Conservation (phyloP, 2,113 vertebrate genomes). For the Cyanistes caeruleus region DNA sequence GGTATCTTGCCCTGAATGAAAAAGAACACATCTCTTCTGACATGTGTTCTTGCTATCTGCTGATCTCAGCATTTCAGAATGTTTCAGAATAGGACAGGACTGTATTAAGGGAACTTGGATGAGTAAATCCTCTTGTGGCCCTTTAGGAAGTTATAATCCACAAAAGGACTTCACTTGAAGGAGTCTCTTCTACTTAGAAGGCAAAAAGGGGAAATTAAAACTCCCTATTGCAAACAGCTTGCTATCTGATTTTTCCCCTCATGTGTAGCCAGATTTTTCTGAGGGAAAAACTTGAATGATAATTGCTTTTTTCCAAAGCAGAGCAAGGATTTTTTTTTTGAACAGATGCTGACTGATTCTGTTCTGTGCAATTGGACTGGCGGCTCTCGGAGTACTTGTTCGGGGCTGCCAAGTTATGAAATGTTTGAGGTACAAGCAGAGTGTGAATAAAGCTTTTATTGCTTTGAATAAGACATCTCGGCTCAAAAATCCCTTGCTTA, state of each 20-base stretch:
- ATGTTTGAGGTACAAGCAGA: slow-evolving; percentile 13
- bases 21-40: neutral
- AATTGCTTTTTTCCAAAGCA: neutral
- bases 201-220: neutral
- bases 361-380: neutral
- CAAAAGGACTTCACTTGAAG: neutral
- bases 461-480: neutral
- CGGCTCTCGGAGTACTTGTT: neutral
- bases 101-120: neutral
- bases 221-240: neutral
- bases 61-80: neutral
- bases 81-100: neutral
- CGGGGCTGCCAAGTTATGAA: slow-evolving; percentile 38
- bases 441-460: slow-evolving; percentile 48
- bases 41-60: neutral
- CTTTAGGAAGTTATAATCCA: slow-evolving; percentile 18
- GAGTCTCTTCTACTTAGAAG: neutral
- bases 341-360: neutral
- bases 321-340: neutral
- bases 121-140: slow-evolving; percentile 3
- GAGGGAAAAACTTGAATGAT: neutral
- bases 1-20: neutral
- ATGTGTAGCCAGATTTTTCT: neutral
- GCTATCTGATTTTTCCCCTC: neutral
- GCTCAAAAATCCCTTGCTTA: slow-evolving; percentile 34